Evolutionary conservation across 2,888 invertebrate genomes (phyloP), one percentile per base, ranked within the genome.

Genomic region (Agonopterix arenella): DNA sequence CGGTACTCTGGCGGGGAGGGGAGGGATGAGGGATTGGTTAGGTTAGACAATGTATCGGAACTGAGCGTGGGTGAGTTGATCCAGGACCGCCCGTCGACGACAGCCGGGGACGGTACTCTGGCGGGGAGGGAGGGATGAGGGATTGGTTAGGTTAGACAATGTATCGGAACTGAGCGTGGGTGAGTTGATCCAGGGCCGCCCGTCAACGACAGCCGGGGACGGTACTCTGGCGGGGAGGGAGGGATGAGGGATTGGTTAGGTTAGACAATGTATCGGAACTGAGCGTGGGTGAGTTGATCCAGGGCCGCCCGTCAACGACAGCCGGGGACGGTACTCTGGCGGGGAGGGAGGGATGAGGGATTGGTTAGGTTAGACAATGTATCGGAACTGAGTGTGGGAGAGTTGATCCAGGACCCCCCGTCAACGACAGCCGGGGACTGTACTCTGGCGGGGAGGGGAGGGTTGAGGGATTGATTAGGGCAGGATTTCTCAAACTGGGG

Each of bases 381-480:
- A 28, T 28, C 28, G 28, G 28, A 28, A 28, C 28, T 28, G 28
- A 28, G 28, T 28, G 1, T 28, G 5, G n/a, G n/a, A n/a, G 47
- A 67, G 55, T 49, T 67, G 66, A 11, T 60, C 55, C 28, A 68
- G 53, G 36, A 66, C 54, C 47, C 36, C 53, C 59, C 1, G 64
- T 64, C 43, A 56, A 8, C 2, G 59, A 53, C 7, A 48, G 44
- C 13, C 10, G 2, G 11, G 16, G 49, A 1, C 57, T 51, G 11
- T 56, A 52, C 10, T 60, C 49, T 10, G 46, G 46, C 28, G 28
- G 28, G 43, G 18, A 36, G 11, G 51, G 13, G 43, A 44, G 36
- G 36, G 28, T 13, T 44, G 11, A 38, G n/a, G 43, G 40, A 10
- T 36, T 44, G 18, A 4, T 11, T 11, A 43, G 11, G 8, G 8